Conservation (phyloP, 2,888 invertebrate genomes). For the Drosophila paramelanica region DNA sequence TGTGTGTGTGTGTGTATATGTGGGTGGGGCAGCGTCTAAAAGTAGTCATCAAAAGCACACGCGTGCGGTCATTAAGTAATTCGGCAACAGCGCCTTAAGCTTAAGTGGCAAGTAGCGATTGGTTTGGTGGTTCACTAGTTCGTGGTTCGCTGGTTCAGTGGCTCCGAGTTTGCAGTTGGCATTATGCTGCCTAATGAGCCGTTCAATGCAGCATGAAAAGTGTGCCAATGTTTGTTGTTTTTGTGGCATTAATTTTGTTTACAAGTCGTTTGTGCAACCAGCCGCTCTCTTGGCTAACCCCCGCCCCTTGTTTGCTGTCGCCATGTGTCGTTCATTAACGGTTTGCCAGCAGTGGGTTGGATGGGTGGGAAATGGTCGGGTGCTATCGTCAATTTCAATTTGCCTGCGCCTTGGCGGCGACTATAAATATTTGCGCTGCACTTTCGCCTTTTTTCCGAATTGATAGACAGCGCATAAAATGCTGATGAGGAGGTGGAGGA, state of each 20-base stretch:
- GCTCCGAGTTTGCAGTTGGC: constrained; percentile 2
- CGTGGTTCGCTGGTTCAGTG: constrained; percentile 5
- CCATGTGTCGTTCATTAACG: constrained; percentile 64
- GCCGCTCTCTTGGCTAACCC: constrained; percentile 3
- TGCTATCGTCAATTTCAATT: constrained; percentile 53
- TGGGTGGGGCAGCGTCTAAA: constrained; percentile 56
- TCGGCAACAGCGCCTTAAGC: constrained; percentile 32
- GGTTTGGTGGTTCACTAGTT: constrained; percentile 14
- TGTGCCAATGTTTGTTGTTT: constrained; percentile 76
- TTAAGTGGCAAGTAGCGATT: constrained; percentile 8
- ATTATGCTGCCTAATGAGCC: constrained; percentile 67
- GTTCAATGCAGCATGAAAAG: constrained; percentile 72
- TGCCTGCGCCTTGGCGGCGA: constrained; percentile 55
- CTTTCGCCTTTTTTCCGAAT: constrained; percentile 50
- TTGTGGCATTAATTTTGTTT: constrained; percentile 79
- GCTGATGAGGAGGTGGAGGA: constrained; percentile 11
- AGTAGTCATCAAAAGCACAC: constrained; percentile 76
- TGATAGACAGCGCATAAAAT: constrained; percentile 31
- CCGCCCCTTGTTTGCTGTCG: constrained; percentile 45
- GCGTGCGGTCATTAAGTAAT: constrained; percentile 79
- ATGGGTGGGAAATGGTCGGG: background rate
- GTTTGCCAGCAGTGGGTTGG: constrained; percentile 8
- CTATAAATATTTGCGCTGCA: constrained; percentile 72
- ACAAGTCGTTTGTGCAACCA: constrained; percentile 71
- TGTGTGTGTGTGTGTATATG: background rate